Evolutionary conservation across 2,797 vertebrate species (phyloP).

Genomic region (Notolepis coatsorum): DNA sequence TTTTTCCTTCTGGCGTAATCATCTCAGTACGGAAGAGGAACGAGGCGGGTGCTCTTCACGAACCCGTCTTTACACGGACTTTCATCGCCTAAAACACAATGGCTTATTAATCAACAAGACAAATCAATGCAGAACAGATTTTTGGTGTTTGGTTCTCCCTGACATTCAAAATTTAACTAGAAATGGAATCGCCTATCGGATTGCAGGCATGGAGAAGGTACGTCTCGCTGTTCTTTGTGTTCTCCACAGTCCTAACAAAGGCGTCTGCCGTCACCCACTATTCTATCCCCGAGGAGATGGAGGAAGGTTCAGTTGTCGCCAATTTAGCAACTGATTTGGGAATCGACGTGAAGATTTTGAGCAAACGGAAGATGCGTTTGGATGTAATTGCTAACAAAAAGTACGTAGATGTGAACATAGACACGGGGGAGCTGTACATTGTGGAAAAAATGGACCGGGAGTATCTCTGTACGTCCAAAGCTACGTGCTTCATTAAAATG

Average conservation of each 20-base stretch:
- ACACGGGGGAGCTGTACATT: slow-evolving; percentile 60
- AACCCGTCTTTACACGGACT: too few relatives aligned
- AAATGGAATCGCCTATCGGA: slow-evolving; percentile 1
- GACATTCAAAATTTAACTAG: too few relatives aligned
- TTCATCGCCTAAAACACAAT: too few relatives aligned
- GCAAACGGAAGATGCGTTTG: slow-evolving; percentile 55
- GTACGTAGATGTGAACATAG: slow-evolving; percentile 64
- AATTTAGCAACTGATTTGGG: slow-evolving; percentile 66
- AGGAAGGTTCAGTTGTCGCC: slow-evolving; percentile 65
- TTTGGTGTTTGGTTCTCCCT: too few relatives aligned
- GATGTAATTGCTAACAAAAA: slow-evolving; percentile 56
- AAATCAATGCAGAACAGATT: too few relatives aligned
- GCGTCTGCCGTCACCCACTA: slow-evolving; percentile 53
- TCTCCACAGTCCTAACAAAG: neutral
- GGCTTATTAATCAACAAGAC: too few relatives aligned
- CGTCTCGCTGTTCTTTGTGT: slow-evolving; percentile 26
- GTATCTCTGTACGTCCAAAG: slow-evolving; percentile 38
- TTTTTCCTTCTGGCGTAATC: neutral
- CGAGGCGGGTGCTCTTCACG: too few relatives aligned
- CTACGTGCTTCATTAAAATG: slow-evolving; percentile 59
- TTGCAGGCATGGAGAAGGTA: slow-evolving; percentile 51
- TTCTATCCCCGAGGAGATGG: slow-evolving; percentile 68
- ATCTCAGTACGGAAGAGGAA: too few relatives aligned
- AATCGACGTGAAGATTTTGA: slow-evolving; percentile 55
- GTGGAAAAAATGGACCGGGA: slow-evolving; percentile 69